Percentiles rank a stretch among this genome's conserved stretches.
phyloP scores from a whole-genome alignment of 1,140 invertebrate species.

The Drosophila littoralis region DNA sequence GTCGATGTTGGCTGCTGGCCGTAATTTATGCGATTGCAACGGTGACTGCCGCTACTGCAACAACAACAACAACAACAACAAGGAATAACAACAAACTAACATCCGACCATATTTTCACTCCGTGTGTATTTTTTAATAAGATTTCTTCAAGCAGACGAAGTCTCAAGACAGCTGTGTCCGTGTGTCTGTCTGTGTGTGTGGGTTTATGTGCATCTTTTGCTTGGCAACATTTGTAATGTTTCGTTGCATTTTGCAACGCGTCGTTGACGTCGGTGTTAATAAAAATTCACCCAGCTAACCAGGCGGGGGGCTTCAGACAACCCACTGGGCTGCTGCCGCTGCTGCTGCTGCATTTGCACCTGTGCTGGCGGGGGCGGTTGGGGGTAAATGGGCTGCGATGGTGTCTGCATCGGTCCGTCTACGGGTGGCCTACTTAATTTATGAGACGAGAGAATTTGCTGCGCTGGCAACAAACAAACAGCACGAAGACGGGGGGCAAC shows the following conservation, averaged over 20 bases:
- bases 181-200: constrained; percentile 22
- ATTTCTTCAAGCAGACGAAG: constrained; percentile 75
- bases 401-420: constrained; percentile 62
- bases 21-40: constrained; percentile 82
- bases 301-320: constrained; percentile 42
- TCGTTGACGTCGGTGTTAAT: constrained; percentile 79
- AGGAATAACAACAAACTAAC: constrained; percentile 53
- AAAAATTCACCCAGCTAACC: constrained; percentile 64
- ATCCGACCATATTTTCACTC: constrained; percentile 68
- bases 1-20: constrained; percentile 35
- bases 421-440: constrained; percentile 81
- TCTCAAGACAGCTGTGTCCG: constrained; percentile 68
- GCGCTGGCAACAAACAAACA: constrained; percentile 45
- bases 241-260: constrained; percentile 64
- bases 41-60: constrained; percentile 76
- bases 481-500: constrained; percentile 7
- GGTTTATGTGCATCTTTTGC: constrained; percentile 44
- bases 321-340: constrained; percentile 54
- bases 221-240: constrained; percentile 78
- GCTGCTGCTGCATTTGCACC: constrained; percentile 34
- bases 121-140: constrained; percentile 71
- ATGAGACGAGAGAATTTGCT: constrained; percentile 80
- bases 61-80: constrained; percentile 36
- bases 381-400: constrained; percentile 8
- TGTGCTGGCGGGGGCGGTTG: constrained; percentile 2